Base-by-base conservation (phyloP, 2,888 invertebrate species). In the Orthonychiurus folsomi region DNA sequence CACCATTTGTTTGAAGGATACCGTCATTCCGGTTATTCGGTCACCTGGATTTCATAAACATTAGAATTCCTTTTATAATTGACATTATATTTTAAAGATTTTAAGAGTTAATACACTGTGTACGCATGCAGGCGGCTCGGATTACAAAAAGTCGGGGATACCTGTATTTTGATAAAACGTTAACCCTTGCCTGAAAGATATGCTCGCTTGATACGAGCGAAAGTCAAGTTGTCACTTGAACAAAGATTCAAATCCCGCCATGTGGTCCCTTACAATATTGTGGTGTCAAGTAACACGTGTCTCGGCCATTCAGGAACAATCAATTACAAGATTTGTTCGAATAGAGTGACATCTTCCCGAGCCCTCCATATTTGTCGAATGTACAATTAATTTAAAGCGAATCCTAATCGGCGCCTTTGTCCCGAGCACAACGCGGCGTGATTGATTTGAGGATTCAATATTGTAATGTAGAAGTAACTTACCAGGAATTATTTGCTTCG, bases 1-100 rank as follows among this genome's bases (percentile, higher is more conserved):
- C 0, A 92, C 92, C 79, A 92, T 91, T 67, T 89, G 89, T 61
- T 87, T 85, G 76, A 93, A 90, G 74, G 87, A 88, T 59, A 93
- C 89, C 60, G 88, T 89, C 65, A 93, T 86, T 71, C 87, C 87
- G 71, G 87, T 84, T 71, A 94, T 91, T 69, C 89, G 84, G 78
- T 93, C 93, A 66, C 93, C 93, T 91, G 81, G 47, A 74, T 76
- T 59, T 62, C 63, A 60, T 59, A 65, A 63, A 53, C 23, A 47
- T 50, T 2, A 26, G 28, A 20, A 21, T n/a, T 18, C 25, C n/a
- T n/a, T 20, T 12, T 53, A n/a, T 15, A 12, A 9, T 53, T 53
- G 23, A 12, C 9, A 15, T 20, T n/a, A 15, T 20, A 53, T 53
- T 53, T 53, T 47, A 12, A 12, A 12, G 12, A 47, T 47, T 47